Evolutionary conservation across 2,888 invertebrate species (phyloP), one percentile per base, ranked within the genome.

Genomic region (Heliconius cydno): DNA sequence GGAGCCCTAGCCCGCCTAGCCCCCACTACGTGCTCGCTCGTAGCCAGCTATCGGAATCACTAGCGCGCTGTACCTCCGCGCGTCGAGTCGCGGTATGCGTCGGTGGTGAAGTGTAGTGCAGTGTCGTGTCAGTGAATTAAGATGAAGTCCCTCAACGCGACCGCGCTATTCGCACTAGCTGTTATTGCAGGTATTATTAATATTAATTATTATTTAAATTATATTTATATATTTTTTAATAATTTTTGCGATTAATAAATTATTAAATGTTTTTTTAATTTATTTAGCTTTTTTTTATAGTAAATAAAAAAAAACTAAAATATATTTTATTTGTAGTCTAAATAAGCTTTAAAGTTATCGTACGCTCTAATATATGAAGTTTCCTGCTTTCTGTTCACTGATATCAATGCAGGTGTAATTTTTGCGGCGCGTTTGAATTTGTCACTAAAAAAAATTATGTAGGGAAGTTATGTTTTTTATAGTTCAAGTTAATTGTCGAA

Each of bases 61-160:
- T 85, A 88, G 89, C 93, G 95, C 94, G 94, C 93, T 89, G 90
- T 90, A 89, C 91, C 89, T 87, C 86, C 92, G 94, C 94, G 94
- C 93, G 92, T 89, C 87, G 81, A 84, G 86, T 85, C 86, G 86
- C 86, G 86, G 89, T 90, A 93, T 87, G 94, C 90, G 88, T 90
- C 91, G 92, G 93, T 93, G 92, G 95, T 94, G 94, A 91, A 89
- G 93, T 94, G 93, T 86, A 88, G 94, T 94, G 94, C 83, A 84
- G 88, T 88, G 88, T 85, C 88, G 87, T 90, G 87, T 88, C 86
- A 85, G 86, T 86, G 88, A 86, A 89, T 80, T 86, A 92, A 84
- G 84, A 92, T 94, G 93, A 92, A 88, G 92, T 92, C 91, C 87
- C 87, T 89, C 88, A 85, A 91, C 90, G 92, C 91, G 81, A 86